Conservation (phyloP, 1,140 invertebrate species). For the Apis mellifera region DNA sequence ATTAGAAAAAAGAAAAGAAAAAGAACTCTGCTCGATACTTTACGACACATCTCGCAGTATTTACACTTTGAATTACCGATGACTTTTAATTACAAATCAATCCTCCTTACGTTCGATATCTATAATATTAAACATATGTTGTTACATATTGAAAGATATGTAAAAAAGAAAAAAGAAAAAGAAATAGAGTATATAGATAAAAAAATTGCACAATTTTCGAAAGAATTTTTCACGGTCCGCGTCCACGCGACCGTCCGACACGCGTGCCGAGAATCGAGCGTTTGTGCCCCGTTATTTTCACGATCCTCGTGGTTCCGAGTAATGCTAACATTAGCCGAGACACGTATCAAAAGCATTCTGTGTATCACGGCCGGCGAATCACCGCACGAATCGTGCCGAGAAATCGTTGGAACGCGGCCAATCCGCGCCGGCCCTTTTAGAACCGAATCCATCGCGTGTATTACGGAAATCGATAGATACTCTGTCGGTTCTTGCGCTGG, state of each 20-base stretch:
- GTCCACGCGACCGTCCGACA: neutral
- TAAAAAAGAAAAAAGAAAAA: no score
- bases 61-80: no score
- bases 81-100: no score
- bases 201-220: no score
- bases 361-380: slow-evolving; percentile 50
- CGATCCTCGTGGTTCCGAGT: slow-evolving; percentile 37
- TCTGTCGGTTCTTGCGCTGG: slow-evolving; percentile 18
- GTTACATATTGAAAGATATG: no score
- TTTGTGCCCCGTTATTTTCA: slow-evolving; percentile 26
- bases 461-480: slow-evolving; percentile 51
- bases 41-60: no score
- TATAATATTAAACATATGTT: no score
- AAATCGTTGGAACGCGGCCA: slow-evolving; percentile 54
- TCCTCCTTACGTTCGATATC: no score
- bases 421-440: slow-evolving; percentile 42
- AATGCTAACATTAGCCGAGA: slow-evolving; percentile 46
- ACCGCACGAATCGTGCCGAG: slow-evolving; percentile 43
- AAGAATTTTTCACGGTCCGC: neutral
- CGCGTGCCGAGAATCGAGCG: slow-evolving; percentile 15
- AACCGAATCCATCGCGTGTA: slow-evolving; percentile 49
- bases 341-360: slow-evolving; percentile 49
- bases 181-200: no score
- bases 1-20: no score
- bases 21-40: no score